These are phyloP conservation scores for Conger conger DNA, from an alignment of 2,113 vertebrate genomes.

Conservation along the genomic window DNA sequence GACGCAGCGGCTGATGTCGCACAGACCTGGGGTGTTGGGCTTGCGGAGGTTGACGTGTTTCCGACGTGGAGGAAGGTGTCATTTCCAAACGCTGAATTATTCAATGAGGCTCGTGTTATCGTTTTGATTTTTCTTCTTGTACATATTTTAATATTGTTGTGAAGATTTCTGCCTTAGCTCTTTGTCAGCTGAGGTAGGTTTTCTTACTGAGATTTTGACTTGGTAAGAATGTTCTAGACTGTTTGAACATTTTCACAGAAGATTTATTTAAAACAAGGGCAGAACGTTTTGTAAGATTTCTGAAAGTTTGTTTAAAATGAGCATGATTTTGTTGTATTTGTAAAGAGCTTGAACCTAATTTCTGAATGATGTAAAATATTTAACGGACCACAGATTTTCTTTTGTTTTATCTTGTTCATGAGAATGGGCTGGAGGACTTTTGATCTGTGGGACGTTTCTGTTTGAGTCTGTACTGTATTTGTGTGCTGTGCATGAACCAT, in stretches of 20 bases:
- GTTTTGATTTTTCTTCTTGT: neutral
- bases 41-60: neutral
- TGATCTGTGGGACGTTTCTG: neutral
- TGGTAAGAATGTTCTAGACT: neutral
- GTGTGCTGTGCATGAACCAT: neutral
- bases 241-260: neutral
- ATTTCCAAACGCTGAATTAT: neutral
- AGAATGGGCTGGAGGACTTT: neutral
- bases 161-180: neutral
- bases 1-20: neutral
- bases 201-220: neutral
- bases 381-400: neutral
- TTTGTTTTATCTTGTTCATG: neutral
- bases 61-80: neutral
- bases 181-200: neutral
- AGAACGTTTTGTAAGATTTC: neutral
- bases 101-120: neutral
- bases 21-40: neutral
- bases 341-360: neutral
- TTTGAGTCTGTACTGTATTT: neutral
- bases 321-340: neutral
- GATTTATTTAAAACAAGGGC: neutral
- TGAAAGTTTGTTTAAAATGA: neutral
- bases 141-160: neutral
- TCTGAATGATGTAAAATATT: neutral